Evolutionary conservation across 2,113 vertebrate species (phyloP).

Genomic region (Pseudopodoces humilis): DNA sequence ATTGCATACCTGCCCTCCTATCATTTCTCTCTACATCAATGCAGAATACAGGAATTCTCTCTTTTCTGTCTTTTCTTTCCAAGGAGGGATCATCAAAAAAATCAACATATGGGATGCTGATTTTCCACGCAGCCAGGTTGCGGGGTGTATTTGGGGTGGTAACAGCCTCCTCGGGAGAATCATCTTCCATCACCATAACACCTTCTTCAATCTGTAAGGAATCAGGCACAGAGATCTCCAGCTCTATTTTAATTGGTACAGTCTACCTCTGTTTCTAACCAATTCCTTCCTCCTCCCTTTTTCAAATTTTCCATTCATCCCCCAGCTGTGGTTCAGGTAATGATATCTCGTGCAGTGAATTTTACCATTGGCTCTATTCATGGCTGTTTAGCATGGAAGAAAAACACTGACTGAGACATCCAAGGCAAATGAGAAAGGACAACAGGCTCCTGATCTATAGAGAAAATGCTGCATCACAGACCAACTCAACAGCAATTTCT

Average conservation of each 20-base stretch:
- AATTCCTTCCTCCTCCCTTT: background rate
- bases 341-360: background rate
- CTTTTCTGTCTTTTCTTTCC: conserved; percentile 85
- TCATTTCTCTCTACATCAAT: conserved; percentile 95
- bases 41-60: conserved; percentile 91
- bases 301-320: background rate
- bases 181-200: conserved; percentile 91
- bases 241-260: background rate
- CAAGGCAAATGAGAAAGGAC: background rate
- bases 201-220: conserved; percentile 91
- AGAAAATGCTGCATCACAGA: background rate
- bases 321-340: background rate
- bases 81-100: conserved; percentile 82
- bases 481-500: background rate
- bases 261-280: background rate
- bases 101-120: conserved; percentile 90
- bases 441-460: background rate
- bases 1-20: conserved; percentile 79
- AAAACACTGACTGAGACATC: background rate
- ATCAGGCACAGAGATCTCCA: background rate
- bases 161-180: conserved; percentile 80
- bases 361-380: background rate
- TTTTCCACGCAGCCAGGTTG: conserved; percentile 90
- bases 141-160: conserved; percentile 79
- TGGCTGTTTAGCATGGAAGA: background rate